Base-by-base conservation (phyloP, 2,797 vertebrate species). In the Rhynchotus rufescens region DNA sequence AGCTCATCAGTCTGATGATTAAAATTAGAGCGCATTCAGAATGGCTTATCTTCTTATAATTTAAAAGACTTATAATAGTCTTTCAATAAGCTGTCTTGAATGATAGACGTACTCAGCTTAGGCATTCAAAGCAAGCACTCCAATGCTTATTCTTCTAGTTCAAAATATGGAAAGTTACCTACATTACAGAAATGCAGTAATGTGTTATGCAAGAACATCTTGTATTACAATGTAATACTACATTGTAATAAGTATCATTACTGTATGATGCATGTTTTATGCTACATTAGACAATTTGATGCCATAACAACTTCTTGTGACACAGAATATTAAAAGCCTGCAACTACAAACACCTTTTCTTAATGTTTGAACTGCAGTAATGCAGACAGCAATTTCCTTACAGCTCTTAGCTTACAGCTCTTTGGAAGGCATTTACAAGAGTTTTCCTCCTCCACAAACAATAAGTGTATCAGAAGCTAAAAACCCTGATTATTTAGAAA, bases 401-500 rank as follows among this genome's bases (percentile, higher is more conserved):
- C 3, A 67, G 49, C 34, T 92, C 52, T 44, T 13, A 86, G 76
- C 52, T 44, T 13, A 86, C 74, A 84, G 28, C 19, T 19, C 49
- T 38, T 68, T 84, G 3, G 61, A 86, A 34, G 1, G 20, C 26
- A 45, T 47, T 54, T 90, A 52, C 25, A 30, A 20, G 52, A 87
- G 36, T 7, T 16, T 38, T 86, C 19, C 75, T 84, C 67, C 69
- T 76, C 89, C 66, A 51, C 36, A 82, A 93, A 86, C 34, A 80
- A 3, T 47, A 88, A 65, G 32, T 36, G 65, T 47, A 84, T 57
- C 13, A 73, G 83, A 72, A 91, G 59, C 30, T 79, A 92, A 91
- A 84, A 64, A 25, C 66, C 54, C 52, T 75, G 17, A 81, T 59
- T 88, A 75, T 38, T 84, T 90, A 54, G 95, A 86, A 71, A 92